These are phyloP conservation scores for Antechinus flavipes DNA, from an alignment of 2,113 vertebrate species.

Conservation along the genomic window DNA sequence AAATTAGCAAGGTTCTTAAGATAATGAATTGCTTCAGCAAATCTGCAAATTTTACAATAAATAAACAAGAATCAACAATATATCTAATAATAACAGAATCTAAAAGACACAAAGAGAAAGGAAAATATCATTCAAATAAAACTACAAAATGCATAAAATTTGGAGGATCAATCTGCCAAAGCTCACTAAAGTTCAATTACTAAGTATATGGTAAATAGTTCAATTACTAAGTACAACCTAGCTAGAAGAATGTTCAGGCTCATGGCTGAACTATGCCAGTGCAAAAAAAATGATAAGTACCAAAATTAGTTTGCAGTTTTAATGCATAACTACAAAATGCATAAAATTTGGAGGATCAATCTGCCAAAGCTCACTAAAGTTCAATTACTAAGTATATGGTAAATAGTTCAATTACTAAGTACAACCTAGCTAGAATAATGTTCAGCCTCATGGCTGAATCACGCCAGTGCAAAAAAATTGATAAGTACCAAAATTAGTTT, in stretches of 20 bases:
- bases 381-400: not conserved
- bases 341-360: not conserved
- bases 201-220: not conserved
- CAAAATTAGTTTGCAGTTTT: not conserved
- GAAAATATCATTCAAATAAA: not conserved
- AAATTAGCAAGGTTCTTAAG: not conserved
- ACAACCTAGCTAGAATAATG: not conserved
- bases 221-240: not conserved
- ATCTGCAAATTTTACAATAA: not conserved
- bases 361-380: not conserved
- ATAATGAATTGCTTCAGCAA: not conserved
- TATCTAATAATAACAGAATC: not conserved
- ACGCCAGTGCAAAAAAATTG: not conserved
- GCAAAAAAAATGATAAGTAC: not conserved
- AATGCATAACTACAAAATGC: not conserved
- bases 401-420: not conserved
- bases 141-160: not conserved
- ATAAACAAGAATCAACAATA: not conserved
- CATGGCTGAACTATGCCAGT: not conserved
- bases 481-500: not conserved
- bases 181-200: not conserved
- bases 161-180: not conserved
- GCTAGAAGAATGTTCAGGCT: not conserved
- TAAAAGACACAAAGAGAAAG: not conserved
- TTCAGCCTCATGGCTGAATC: not conserved